A percentile compares a stretch with the other conserved stretches of the same genome.
phyloP scores from a whole-genome alignment of 2,113 vertebrate genomes.

The Haemorhous mexicanus region DNA sequence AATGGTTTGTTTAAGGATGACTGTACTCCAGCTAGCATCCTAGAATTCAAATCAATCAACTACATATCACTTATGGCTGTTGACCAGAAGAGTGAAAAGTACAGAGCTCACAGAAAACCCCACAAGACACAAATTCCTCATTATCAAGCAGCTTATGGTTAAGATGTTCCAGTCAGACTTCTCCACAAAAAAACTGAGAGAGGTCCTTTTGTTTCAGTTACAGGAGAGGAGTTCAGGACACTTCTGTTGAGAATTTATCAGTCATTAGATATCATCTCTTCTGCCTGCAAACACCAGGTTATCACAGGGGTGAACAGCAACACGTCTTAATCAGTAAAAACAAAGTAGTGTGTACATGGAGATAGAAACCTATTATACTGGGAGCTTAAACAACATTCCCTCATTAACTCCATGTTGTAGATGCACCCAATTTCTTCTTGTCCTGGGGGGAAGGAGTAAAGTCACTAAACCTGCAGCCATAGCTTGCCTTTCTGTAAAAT shows the following conservation, averaged over 20 bases:
- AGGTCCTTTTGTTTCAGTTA: not conserved
- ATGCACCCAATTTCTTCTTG: not conserved
- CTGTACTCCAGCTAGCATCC: not conserved
- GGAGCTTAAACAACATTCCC: not conserved
- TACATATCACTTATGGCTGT: not conserved
- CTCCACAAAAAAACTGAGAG: not conserved
- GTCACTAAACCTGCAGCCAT: not conserved
- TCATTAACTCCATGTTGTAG: not conserved
- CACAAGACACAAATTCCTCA: not conserved
- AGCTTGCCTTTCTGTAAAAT: not conserved
- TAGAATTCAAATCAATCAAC: not conserved
- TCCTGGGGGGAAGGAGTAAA: conserved; percentile 33
- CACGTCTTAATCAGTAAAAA: not conserved
- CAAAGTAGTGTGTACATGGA: not conserved
- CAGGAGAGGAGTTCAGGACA: not conserved
- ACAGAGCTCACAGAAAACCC: not conserved
- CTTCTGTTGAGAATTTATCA: not conserved
- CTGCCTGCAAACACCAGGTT: not conserved
- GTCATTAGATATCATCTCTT: not conserved
- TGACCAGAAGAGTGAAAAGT: not conserved
- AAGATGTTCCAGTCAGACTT: not conserved
- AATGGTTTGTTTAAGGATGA: not conserved
- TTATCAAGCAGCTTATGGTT: not conserved
- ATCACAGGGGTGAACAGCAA: not conserved
- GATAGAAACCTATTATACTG: not conserved